These are phyloP conservation scores for Himalopsyche kuldschensis DNA, from an alignment of 2,888 invertebrate genomes.

Conservation along the genomic window DNA sequence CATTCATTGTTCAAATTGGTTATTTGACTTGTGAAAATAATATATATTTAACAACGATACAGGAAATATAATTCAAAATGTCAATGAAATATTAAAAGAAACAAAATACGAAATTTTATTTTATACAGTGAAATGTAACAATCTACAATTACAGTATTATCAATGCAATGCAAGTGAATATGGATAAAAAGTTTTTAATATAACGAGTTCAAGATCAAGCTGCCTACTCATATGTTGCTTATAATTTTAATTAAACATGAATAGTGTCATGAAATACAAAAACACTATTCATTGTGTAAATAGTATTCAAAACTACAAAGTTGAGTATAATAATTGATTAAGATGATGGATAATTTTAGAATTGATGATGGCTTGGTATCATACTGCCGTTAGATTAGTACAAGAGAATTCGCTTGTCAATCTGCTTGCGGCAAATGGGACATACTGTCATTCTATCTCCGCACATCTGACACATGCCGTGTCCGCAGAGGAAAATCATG, in stretches of 20 bases:
- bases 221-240: no score
- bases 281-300: neutral
- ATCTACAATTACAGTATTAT: no score
- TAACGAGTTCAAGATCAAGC: no score
- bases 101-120: no score
- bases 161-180: no score
- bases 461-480: conserved; percentile 98
- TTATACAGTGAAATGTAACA: no score
- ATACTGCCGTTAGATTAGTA: conserved; percentile 59
- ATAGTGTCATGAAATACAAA: neutral
- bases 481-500: conserved; percentile 98
- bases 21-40: no score
- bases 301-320: neutral
- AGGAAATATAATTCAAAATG: no score
- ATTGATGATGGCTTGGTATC: neutral
- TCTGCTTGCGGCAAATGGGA: conserved; percentile 95
- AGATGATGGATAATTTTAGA: neutral
- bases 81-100: no score
- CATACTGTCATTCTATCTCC: conserved; percentile 97
- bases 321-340: neutral
- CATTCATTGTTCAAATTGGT: no score
- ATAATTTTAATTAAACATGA: neutral
- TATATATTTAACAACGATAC: no score
- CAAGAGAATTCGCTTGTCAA: conserved; percentile 92
- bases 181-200: no score